Evolutionary conservation across 2,888 invertebrate species (phyloP).

Genomic region (Suillia variegata): DNA sequence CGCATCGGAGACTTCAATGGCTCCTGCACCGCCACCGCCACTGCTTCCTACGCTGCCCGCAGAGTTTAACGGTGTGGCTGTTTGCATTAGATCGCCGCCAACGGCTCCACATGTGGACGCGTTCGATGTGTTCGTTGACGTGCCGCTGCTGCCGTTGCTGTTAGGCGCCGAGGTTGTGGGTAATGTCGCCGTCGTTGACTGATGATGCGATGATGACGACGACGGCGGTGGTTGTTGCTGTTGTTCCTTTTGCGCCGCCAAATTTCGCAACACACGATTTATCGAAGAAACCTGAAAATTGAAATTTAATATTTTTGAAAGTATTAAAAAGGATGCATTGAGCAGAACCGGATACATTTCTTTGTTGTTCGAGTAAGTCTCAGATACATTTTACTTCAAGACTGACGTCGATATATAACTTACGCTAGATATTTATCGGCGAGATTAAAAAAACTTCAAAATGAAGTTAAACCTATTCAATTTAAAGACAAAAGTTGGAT

Average conservation of each 20-base stretch:
- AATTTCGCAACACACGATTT: constrained; percentile 93
- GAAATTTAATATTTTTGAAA: background rate
- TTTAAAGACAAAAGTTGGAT: no score
- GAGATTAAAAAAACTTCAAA: no score
- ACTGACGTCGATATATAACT: no score
- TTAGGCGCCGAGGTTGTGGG: constrained; percentile 15
- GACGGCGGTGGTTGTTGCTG: constrained; percentile 42
- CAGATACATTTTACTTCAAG: no score
- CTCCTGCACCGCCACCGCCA: constrained; percentile 42
- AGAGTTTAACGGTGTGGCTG: constrained; percentile 53
- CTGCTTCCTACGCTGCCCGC: constrained; percentile 49
- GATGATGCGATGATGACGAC: constrained; percentile 19
- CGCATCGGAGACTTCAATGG: constrained; percentile 2
- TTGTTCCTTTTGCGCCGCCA: constrained; percentile 88
- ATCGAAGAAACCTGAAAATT: constrained; percentile 66
- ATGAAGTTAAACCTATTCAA: no score
- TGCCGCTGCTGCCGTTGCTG: constrained; percentile 13
- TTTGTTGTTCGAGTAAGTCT: constrained; percentile 59
- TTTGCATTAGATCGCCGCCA: constrained; percentile 37
- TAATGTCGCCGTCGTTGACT: constrained; percentile 25
- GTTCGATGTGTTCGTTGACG: constrained; percentile 4
- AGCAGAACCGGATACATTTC: constrained; percentile 74
- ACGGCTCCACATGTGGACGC: constrained; percentile 15
- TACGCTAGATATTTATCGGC: no score
- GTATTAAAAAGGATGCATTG: background rate